Evolutionary conservation across 2,888 invertebrate species (phyloP).

Genomic region (Pristionchus fissidentatus): DNA sequence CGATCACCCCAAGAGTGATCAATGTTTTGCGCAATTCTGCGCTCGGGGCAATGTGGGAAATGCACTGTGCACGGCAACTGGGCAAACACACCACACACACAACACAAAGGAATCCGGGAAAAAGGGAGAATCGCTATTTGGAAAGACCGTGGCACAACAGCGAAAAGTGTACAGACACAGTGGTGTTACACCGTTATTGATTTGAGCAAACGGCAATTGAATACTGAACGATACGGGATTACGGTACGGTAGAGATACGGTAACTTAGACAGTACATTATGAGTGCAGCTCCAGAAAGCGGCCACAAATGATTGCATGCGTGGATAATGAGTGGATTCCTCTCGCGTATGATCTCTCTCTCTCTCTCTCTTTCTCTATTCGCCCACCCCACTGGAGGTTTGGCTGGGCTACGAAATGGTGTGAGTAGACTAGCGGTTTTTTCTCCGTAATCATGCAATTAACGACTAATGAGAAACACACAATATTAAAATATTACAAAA

Average conservation of each 20-base stretch:
- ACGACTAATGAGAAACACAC: neutral
- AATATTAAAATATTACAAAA: neutral
- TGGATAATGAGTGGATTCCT: too few species aligned
- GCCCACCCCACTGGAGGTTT: too few species aligned
- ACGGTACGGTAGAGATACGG: neutral
- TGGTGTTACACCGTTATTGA: neutral
- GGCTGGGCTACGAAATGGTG: too few species aligned
- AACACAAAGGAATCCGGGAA: slow-evolving; percentile 25
- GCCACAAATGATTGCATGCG: neutral
- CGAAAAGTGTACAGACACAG: neutral
- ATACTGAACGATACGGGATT: neutral
- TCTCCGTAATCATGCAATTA: too few species aligned
- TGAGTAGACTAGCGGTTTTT: too few species aligned
- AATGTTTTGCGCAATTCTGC: too few species aligned
- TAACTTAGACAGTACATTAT: neutral
- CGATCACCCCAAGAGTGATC: too few species aligned
- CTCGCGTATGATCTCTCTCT: too few species aligned
- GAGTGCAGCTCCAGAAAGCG: neutral
- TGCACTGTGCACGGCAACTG: too few species aligned
- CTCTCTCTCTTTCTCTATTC: too few species aligned
- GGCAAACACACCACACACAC: neutral
- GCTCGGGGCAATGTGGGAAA: too few species aligned
- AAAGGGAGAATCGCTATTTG: neutral
- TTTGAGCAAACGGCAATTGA: neutral
- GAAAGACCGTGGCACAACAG: neutral